phyloP scores from a whole-genome alignment of 1,140 invertebrate genomes.

The Venturia canescens region DNA sequence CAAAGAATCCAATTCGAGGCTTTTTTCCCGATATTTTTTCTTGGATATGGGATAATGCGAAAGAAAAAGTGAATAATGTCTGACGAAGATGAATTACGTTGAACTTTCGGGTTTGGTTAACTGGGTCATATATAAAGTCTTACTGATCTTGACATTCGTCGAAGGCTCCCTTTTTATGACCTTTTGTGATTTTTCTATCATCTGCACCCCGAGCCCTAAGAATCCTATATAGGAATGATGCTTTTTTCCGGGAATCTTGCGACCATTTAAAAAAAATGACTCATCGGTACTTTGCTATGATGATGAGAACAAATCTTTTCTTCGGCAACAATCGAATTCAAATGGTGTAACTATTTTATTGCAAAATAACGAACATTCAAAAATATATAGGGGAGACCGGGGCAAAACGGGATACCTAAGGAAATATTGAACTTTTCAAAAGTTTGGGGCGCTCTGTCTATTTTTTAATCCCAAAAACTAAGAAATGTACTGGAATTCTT shows the following conservation, averaged over 20 bases:
- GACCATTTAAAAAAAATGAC: too few relatives aligned
- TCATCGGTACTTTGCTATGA: too few relatives aligned
- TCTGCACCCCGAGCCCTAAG: background rate
- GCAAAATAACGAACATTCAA: too few relatives aligned
- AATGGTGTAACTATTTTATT: too few relatives aligned
- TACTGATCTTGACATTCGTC: background rate
- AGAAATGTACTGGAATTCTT: too few relatives aligned
- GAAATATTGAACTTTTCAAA: too few relatives aligned
- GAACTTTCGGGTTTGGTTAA: background rate
- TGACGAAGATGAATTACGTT: constrained; percentile 2
- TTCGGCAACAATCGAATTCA: too few relatives aligned
- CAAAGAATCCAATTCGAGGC: background rate
- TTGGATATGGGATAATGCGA: background rate
- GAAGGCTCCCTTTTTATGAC: background rate
- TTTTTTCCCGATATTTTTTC: background rate
- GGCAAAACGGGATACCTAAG: too few relatives aligned
- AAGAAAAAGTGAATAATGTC: constrained; percentile 5
- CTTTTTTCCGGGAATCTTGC: background rate
- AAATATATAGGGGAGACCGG: too few relatives aligned
- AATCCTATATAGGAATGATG: background rate
- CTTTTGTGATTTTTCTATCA: background rate
- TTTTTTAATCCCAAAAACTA: too few relatives aligned
- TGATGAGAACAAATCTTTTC: too few relatives aligned
- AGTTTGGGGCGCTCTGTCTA: too few relatives aligned
- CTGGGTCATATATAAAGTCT: background rate